Evolutionary conservation across 2,113 vertebrate species (phyloP).

Genomic region (Pterocles burchelli): DNA sequence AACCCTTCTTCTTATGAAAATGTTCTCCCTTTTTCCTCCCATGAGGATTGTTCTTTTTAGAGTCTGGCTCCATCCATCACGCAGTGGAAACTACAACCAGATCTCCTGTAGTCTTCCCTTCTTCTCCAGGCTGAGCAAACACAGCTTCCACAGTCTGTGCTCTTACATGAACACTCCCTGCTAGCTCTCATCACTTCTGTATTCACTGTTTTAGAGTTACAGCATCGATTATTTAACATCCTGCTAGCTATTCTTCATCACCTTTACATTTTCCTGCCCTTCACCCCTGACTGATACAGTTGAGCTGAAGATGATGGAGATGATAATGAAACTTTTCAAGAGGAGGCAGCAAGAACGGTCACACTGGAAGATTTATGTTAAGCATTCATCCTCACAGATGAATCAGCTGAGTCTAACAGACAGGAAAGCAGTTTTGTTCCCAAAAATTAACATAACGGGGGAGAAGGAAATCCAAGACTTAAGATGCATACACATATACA

Average conservation of each 20-base stretch:
- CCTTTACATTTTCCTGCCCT: neutral
- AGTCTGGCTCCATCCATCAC: neutral
- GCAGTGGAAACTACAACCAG: neutral
- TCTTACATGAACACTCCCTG: neutral
- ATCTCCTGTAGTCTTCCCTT: neutral
- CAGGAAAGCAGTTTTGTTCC: neutral
- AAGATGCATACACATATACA: neutral
- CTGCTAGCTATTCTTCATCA: neutral
- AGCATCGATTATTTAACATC: neutral
- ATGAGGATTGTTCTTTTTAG: neutral
- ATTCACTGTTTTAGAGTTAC: neutral
- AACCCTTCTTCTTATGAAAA: neutral
- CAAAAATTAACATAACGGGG: neutral
- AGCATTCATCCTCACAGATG: neutral
- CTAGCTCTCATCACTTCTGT: neutral
- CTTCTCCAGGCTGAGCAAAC: neutral
- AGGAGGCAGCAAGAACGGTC: neutral
- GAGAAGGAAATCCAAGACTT: neutral
- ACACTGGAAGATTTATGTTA: neutral
- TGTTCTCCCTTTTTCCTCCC: neutral
- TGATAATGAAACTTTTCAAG: neutral
- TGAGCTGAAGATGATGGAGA: neutral
- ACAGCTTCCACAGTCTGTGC: neutral
- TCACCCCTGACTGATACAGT: neutral
- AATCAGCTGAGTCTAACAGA: neutral